A percentile compares a stretch with the other conserved stretches of the same genome.
phyloP scores from a whole-genome alignment of 2,888 invertebrate genomes.

The Labia minor region DNA sequence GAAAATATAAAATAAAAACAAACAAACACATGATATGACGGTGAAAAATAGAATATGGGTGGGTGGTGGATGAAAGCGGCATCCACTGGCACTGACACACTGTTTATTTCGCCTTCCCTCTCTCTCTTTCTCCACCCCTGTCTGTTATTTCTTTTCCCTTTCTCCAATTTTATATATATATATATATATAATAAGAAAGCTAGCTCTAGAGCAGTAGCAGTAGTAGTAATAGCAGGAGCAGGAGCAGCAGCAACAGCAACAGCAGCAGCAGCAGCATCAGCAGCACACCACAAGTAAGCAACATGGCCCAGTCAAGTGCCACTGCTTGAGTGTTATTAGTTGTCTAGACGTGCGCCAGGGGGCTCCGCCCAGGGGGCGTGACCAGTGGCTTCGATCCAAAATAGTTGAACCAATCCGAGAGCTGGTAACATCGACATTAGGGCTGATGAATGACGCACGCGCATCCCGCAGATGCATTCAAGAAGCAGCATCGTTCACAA shows the following conservation, averaged over 20 bases:
- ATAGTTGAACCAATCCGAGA: background rate
- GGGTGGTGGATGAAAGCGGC: background rate
- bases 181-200: too few relatives aligned
- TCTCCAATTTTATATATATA: too few relatives aligned
- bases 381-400: background rate
- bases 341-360: background rate
- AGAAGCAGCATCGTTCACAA: background rate
- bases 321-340: background rate
- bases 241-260: background rate
- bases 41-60: too few relatives aligned
- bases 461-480: background rate
- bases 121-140: too few relatives aligned
- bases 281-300: background rate
- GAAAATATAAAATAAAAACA: too few relatives aligned
- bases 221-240: background rate
- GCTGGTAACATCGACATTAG: background rate
- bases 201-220: too few relatives aligned
- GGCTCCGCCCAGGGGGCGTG: background rate
- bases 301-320: background rate
- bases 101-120: background rate
- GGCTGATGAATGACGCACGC: background rate
- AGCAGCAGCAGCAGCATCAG: background rate
- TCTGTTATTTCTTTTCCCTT: too few relatives aligned
- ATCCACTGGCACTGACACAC: background rate
- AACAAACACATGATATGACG: too few relatives aligned